Conservation (phyloP, 2,888 invertebrate genomes). For the Malthinus seriepunctatus region DNA sequence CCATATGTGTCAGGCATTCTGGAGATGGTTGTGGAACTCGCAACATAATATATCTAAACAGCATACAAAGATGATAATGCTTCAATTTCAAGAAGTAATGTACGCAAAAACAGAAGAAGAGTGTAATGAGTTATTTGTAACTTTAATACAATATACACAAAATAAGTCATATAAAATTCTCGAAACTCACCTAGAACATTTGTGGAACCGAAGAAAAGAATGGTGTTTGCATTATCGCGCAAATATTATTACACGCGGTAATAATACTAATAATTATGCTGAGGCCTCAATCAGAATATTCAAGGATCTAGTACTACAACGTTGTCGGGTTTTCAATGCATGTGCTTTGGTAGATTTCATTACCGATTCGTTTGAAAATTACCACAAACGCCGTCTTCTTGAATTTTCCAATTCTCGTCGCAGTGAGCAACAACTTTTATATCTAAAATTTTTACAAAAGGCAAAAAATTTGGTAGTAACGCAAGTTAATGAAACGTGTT, state of each 20-base stretch:
- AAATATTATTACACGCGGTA: conserved; percentile 9
- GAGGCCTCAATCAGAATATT: conserved; percentile 34
- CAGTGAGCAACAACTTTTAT: background rate
- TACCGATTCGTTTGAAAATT: background rate
- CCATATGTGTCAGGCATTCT: conserved; percentile 22
- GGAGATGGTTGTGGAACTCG: conserved; percentile 24
- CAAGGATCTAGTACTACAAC: conserved; percentile 31
- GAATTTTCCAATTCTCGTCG: background rate
- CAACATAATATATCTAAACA: conserved; percentile 7
- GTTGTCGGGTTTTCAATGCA: conserved; percentile 18
- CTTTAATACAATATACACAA: too few relatives aligned
- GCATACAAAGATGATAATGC: background rate
- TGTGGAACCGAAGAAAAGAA: background rate
- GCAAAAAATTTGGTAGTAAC: background rate
- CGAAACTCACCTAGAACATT: too few relatives aligned
- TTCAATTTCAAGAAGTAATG: conserved; percentile 5
- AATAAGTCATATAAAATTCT: too few relatives aligned
- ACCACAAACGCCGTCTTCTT: background rate
- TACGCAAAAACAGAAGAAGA: background rate
- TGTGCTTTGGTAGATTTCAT: conserved; percentile 4
- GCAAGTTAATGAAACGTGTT: background rate
- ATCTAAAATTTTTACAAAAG: conserved; percentile 2
- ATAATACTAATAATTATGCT: conserved; percentile 4
- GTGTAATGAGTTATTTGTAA: background rate
- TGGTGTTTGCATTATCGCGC: conserved; percentile 23